Percentiles rank a stretch among this genome's conserved stretches.
Evolutionary conservation across 2,797 vertebrate species (phyloP).

Genomic region (Euthynnus affinis): DNA sequence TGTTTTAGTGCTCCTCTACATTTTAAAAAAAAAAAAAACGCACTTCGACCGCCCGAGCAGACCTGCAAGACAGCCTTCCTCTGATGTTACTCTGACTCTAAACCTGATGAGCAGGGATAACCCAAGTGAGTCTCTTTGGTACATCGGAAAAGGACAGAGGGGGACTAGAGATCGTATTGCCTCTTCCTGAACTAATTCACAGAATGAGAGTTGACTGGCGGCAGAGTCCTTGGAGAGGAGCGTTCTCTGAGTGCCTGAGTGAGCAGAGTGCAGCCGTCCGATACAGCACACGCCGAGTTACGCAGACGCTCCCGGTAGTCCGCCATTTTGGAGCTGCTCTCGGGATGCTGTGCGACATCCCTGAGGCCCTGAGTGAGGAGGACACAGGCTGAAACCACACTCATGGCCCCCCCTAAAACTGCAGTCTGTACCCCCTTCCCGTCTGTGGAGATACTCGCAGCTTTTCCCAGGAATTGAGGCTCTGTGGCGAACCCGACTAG

Average conservation of each 20-base stretch:
- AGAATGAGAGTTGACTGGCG: constrained; percentile 98
- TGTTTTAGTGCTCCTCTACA: constrained; percentile 48
- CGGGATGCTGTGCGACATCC: constrained; percentile 97
- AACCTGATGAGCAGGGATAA: constrained; percentile 78
- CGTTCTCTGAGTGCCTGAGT: constrained; percentile 98
- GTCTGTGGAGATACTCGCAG: constrained; percentile 91
- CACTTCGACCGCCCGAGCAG: constrained; percentile 13
- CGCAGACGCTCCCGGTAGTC: constrained; percentile 96
- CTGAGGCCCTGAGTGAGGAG: constrained; percentile 98
- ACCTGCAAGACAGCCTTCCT: constrained; percentile 42
- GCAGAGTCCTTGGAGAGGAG: constrained; percentile 97
- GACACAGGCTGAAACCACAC: constrained; percentile 98
- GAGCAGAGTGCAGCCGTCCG: constrained; percentile 97
- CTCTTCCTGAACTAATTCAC: constrained; percentile 90
- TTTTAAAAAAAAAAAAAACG: too few relatives aligned
- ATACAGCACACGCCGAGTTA: constrained; percentile 95
- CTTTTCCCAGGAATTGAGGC: constrained; percentile 96
- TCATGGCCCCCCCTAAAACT: constrained; percentile 98
- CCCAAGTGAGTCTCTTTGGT: constrained; percentile 92
- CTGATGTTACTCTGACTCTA: constrained; percentile 65
- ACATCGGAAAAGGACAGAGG: constrained; percentile 70
- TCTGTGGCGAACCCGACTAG: constrained; percentile 98
- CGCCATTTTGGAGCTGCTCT: constrained; percentile 95
- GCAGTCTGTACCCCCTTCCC: constrained; percentile 98
- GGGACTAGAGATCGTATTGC: constrained; percentile 24